phyloP scores from a whole-genome alignment of 2,797 vertebrate species.

The Nyctalus aviator region DNA sequence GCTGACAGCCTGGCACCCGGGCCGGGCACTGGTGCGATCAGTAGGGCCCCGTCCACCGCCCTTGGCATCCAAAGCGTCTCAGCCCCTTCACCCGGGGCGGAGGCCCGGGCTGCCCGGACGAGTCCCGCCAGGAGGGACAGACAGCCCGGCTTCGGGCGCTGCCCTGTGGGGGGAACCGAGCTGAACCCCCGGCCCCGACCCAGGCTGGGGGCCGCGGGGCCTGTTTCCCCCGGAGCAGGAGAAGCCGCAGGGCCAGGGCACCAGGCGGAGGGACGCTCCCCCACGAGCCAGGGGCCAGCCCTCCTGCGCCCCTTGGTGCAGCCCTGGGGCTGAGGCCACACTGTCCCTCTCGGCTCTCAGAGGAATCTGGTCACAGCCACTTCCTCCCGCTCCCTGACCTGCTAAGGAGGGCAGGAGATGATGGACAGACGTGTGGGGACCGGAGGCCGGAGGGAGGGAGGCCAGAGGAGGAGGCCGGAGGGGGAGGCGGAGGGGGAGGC shows the following conservation, averaged over 20 bases:
- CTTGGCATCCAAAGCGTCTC: fast-evolving
- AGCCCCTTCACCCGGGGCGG: not conserved
- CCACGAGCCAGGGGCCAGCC: not conserved
- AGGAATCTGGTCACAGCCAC: not conserved
- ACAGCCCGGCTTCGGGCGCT: not conserved
- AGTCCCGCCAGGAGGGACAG: not conserved
- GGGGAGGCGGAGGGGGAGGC: not conserved
- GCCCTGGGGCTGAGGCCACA: not conserved
- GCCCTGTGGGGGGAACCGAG: not conserved
- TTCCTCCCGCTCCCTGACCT: not conserved
- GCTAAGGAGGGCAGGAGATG: no score
- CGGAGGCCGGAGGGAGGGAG: no score
- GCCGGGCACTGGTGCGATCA: not conserved
- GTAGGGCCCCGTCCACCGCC: fast-evolving
- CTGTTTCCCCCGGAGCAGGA: no score
- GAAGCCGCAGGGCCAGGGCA: not conserved
- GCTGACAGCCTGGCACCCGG: not conserved
- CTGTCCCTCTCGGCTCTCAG: not conserved
- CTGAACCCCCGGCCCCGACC: not conserved
- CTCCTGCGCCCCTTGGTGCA: not conserved
- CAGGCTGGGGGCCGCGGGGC: not conserved
- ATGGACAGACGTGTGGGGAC: no score
- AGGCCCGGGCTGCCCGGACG: not conserved
- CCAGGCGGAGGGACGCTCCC: fast-evolving
- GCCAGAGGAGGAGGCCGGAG: not conserved